Conservation (phyloP, 1,140 invertebrate species). For the Leucophenga varia region DNA sequence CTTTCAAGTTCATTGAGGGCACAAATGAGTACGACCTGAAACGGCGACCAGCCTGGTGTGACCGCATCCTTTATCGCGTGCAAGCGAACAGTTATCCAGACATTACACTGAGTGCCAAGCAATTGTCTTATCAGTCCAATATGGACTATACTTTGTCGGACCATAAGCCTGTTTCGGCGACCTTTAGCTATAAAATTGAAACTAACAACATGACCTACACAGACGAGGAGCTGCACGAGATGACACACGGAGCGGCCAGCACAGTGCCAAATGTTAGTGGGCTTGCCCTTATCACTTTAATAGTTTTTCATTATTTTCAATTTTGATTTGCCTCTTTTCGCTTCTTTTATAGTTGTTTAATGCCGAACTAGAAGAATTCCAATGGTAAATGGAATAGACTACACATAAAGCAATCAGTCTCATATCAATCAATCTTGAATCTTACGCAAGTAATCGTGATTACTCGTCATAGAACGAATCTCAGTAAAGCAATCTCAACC, state of each 20-base stretch:
- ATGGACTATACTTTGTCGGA: conserved; percentile 86
- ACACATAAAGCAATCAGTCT: too few species aligned
- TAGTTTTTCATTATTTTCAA: conserved; percentile 12
- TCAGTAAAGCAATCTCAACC: too few species aligned
- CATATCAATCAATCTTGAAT: too few species aligned
- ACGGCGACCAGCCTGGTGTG: conserved; percentile 97
- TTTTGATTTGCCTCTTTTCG: conserved; percentile 30
- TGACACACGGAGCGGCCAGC: conserved; percentile 37
- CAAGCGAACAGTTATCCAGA: conserved; percentile 52
- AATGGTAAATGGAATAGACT: conserved; percentile 18
- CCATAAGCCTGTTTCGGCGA: conserved; percentile 95
- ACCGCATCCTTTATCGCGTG: conserved; percentile 91
- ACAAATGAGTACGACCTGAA: conserved; percentile 76
- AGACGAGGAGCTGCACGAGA: conserved; percentile 58
- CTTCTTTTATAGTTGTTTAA: conserved; percentile 45
- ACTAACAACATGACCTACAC: conserved; percentile 45
- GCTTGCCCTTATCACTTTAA: conserved; percentile 28
- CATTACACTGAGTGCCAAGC: conserved; percentile 64
- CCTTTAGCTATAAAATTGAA: conserved; percentile 64
- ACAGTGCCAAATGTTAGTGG: conserved; percentile 57
- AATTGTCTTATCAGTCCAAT: conserved; percentile 83
- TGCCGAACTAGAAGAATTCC: conserved; percentile 38
- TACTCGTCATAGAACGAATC: too few species aligned
- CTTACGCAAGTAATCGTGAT: too few species aligned
- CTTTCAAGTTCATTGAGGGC: conserved; percentile 80